Conservation (phyloP, 2,888 invertebrate species). For the Carcina quercana region DNA sequence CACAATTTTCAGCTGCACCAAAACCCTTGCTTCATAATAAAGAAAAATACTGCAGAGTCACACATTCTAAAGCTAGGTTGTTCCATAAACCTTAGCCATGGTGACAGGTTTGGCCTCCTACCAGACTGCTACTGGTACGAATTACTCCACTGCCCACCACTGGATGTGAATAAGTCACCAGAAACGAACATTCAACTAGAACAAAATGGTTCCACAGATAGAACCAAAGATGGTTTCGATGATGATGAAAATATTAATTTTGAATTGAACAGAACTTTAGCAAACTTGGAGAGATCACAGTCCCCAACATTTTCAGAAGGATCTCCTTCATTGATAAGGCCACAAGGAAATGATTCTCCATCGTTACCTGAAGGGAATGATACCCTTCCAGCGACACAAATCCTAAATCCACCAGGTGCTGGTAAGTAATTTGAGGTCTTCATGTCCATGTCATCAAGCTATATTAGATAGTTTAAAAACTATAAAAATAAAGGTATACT, state of each 20-base stretch:
- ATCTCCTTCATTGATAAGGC: slow-evolving; percentile 5
- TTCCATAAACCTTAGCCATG: slow-evolving; percentile 39
- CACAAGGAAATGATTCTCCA: neutral
- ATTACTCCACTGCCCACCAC: slow-evolving; percentile 30
- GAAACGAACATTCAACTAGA: slow-evolving; percentile 5
- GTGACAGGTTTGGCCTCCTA: slow-evolving; percentile 70
- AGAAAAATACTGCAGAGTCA: slow-evolving; percentile 29
- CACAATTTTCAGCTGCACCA: slow-evolving; percentile 58
- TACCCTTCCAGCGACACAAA: slow-evolving; percentile 4
- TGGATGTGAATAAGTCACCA: slow-evolving; percentile 7
- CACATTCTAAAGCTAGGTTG: slow-evolving; percentile 44
- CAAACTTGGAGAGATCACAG: neutral
- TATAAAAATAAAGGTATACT: no score
- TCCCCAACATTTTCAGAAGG: slow-evolving; percentile 2
- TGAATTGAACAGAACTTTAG: slow-evolving; percentile 17
- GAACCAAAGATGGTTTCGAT: neutral
- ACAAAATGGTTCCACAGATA: slow-evolving; percentile 1
- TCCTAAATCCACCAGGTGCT: no score
- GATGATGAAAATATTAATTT: slow-evolving; percentile 11
- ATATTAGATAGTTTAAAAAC: no score
- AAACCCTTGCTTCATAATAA: slow-evolving; percentile 69
- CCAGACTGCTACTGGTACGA: slow-evolving; percentile 67
- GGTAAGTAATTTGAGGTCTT: no score
- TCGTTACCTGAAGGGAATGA: neutral
- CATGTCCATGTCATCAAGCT: no score